phyloP scores from a whole-genome alignment of 2,888 invertebrate genomes.

The Polydesmus complanatus region DNA sequence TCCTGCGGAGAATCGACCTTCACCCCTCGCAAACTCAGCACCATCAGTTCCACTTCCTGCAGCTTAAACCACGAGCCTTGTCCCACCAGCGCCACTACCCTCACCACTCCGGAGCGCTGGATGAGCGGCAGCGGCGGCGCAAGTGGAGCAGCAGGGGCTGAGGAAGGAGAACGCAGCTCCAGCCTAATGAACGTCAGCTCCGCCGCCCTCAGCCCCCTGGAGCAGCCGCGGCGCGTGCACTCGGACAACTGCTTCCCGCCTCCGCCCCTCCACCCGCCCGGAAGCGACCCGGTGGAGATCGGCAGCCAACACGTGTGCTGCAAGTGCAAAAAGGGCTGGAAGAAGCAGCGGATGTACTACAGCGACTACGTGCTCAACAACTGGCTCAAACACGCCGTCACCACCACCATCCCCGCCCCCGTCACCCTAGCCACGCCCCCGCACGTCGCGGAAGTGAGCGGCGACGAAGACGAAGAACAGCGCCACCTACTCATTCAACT shows the following conservation, averaged over 20 bases:
- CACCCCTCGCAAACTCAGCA: conserved; percentile 23
- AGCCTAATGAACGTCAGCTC: not conserved
- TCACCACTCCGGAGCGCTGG: not conserved
- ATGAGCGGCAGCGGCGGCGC: not conserved
- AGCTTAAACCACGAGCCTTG: conserved; percentile 19
- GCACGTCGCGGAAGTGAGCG: not conserved
- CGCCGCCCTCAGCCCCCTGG: not conserved
- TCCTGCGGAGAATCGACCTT: conserved; percentile 15
- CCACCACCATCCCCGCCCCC: not conserved
- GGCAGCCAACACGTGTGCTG: not conserved
- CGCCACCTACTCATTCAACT: no score
- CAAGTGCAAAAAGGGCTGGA: not conserved
- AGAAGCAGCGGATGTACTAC: not conserved
- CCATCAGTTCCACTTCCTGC: conserved; percentile 23
- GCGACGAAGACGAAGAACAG: not conserved
- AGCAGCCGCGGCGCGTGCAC: not conserved
- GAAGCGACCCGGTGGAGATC: not conserved
- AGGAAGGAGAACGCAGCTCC: not conserved
- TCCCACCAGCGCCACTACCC: not conserved
- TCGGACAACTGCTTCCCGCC: not conserved
- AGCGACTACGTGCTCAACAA: not conserved
- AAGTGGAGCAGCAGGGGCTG: not conserved
- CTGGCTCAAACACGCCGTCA: not conserved
- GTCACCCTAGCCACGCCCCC: not conserved
- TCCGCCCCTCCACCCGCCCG: not conserved